Evolutionary conservation across 2,797 vertebrate genomes (phyloP), one percentile per base, ranked within the genome.

Genomic region (Urocyon cinereoargenteus): DNA sequence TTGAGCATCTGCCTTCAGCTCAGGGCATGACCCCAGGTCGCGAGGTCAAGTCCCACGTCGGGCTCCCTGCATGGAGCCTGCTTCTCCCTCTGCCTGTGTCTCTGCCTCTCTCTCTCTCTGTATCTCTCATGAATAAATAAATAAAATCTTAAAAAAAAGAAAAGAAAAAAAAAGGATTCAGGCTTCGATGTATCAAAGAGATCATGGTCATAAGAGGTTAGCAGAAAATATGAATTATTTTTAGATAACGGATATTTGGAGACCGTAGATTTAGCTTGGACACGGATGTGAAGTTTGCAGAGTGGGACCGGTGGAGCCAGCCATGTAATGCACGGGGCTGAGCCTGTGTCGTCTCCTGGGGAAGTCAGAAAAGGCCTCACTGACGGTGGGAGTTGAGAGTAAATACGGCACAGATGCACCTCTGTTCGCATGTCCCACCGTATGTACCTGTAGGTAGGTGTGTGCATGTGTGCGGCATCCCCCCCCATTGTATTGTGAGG

Each of bases 211-310:
- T 53, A 11, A 86, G 15, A 70, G 24, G 12, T 22, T 72, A 45
- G n/a, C 31, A 87, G 45, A 72, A 64, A 75, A 77, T 40, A 77
- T 2, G 40, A 8, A 59, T 85, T 18, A 66, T 59, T 96, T 96
- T 97, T 40, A 79, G n/a, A 91, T 89, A 92, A 90, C 64, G 13
- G 14, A 77, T 91, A 85, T 57, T 57, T 85, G 31, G 91, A 55
- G 14, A 73, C 10, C 26, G 86, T 49, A 95, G 28, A 72, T 53
- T 66, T 31, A 93, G 19, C 4, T 81, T 59, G 45, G 22, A 53
- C 24, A 36, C 15, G 59, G 66, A 45, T 90, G 5, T 81, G 24
- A 3, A 73, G 81, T 90, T 92, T 92, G 19, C 57, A 12, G 21
- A 12, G 1, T 77, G 31, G 87, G 31, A 85, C 0, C 77, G 3